phyloP scores from a whole-genome alignment of 2,888 invertebrate species.

The Drosophila emarginata region DNA sequence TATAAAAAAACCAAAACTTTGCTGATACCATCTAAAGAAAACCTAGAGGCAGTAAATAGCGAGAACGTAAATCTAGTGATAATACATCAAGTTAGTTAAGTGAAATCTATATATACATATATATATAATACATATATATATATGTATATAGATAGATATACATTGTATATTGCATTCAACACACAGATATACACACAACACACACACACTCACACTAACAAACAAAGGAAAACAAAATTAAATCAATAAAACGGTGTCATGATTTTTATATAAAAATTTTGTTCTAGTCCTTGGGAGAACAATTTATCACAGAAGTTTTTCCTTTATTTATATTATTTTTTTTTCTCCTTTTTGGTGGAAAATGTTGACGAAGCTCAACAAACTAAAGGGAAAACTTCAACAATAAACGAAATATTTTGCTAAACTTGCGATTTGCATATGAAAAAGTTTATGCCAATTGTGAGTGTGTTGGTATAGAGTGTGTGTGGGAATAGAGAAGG shows the following conservation, averaged over 20 bases:
- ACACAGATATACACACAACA: conserved; percentile 22
- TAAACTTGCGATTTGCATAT: conserved; percentile 79
- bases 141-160: conserved; percentile 26
- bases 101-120: conserved; percentile 41
- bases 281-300: conserved; percentile 31
- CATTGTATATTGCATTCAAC: conserved; percentile 39
- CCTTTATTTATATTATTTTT: conserved; percentile 40
- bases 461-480: conserved; percentile 16
- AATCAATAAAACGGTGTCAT: conserved; percentile 77
- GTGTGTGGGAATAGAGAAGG: background rate
- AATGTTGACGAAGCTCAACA: conserved; percentile 58
- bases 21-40: conserved; percentile 51
- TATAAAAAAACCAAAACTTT: conserved; percentile 41
- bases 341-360: conserved; percentile 17
- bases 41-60: conserved; percentile 48
- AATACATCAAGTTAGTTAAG: conserved; percentile 65
- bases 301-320: conserved; percentile 72
- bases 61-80: conserved; percentile 78
- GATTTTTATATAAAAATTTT: conserved; percentile 71
- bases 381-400: conserved; percentile 75
- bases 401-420: conserved; percentile 79
- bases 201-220: conserved; percentile 8
- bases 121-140: conserved; percentile 41
- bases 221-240: conserved; percentile 45
- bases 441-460: conserved; percentile 77